These are phyloP conservation scores for Chlamydotis undulata DNA, from an alignment of 2,113 vertebrate genomes.

Conservation along the genomic window DNA sequence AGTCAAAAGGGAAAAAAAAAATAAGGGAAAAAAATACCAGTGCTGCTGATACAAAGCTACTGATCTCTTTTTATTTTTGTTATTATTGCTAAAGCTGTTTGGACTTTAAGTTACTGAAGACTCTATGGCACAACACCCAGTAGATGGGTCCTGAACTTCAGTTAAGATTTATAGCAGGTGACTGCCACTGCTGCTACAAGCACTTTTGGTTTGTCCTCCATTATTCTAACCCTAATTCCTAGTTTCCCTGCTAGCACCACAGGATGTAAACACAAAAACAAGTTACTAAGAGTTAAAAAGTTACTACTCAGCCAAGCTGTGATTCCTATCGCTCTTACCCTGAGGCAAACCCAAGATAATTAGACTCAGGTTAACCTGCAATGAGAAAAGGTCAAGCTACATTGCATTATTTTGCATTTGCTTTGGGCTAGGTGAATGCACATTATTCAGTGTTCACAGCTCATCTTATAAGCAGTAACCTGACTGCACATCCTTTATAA, in stretches of 20 bases:
- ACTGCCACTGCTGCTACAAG: background rate
- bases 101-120: background rate
- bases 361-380: constrained; percentile 55
- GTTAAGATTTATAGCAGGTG: background rate
- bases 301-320: background rate
- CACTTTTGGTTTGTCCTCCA: background rate
- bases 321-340: constrained; percentile 38
- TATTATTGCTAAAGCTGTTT: background rate
- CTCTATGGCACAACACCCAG: background rate
- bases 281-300: constrained; percentile 25
- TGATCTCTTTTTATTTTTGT: background rate
- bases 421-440: constrained; percentile 34
- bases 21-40: background rate
- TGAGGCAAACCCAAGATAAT: constrained; percentile 46
- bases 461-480: background rate
- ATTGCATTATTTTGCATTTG: constrained; percentile 57
- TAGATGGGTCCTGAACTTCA: background rate
- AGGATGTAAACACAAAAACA: constrained; percentile 5
- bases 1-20: background rate
- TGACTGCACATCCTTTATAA: background rate
- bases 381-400: constrained; percentile 53
- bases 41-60: background rate
- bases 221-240: background rate
- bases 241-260: background rate
- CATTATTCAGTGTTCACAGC: constrained; percentile 28